phyloP scores from a whole-genome alignment of 2,113 vertebrate species.

The Stigmatopora argus region DNA sequence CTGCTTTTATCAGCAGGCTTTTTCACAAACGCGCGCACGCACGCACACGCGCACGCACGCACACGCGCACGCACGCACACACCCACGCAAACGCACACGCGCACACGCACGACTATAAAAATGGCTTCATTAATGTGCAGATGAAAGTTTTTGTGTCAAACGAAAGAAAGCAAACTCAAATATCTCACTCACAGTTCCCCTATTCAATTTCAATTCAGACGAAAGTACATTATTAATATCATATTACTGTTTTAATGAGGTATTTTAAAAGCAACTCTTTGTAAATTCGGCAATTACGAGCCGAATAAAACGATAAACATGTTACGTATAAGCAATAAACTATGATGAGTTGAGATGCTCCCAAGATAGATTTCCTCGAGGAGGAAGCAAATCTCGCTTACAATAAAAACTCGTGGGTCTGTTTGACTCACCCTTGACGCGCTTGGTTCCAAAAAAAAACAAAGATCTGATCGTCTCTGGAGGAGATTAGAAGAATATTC shows the following conservation, averaged over 20 bases:
- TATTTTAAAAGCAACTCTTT: no score
- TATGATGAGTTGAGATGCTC: constrained; percentile 1
- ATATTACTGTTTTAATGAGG: no score
- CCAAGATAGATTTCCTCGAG: neutral
- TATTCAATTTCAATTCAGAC: neutral
- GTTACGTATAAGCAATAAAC: neutral
- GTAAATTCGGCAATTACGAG: no score
- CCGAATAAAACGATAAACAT: neutral
- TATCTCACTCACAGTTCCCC: neutral
- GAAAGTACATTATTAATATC: neutral
- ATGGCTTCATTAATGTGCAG: neutral
- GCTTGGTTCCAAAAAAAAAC: neutral
- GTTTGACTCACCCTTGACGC: constrained; percentile 1
- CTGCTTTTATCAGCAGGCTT: constrained; percentile 41
- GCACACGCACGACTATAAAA: neutral
- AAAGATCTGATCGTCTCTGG: neutral
- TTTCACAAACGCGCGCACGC: constrained; percentile 10
- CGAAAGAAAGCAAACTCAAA: neutral
- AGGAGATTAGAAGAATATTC: neutral
- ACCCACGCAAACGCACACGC: neutral
- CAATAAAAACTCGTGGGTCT: neutral
- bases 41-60: neutral
- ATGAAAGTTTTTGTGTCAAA: neutral
- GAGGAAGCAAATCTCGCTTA: neutral
- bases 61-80: neutral